Conservation (phyloP, 2,113 vertebrate species). For the Ictalurus punctatus region DNA sequence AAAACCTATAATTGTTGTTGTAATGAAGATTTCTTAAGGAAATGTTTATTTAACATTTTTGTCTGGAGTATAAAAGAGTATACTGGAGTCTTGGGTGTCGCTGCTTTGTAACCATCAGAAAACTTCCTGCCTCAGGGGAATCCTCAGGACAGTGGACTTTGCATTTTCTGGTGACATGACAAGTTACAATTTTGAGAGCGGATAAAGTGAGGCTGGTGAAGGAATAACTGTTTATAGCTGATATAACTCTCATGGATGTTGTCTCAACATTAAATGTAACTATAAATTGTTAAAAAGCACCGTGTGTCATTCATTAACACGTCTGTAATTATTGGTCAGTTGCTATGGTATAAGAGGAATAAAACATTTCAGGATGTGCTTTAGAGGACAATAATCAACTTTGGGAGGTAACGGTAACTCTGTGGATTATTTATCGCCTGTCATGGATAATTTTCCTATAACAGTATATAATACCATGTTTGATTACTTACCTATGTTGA, state of each 20-base stretch:
- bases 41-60: neutral
- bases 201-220: neutral
- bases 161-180: neutral
- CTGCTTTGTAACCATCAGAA: neutral
- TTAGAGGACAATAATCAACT: neutral
- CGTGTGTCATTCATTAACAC: neutral
- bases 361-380: neutral
- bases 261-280: neutral
- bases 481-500: neutral
- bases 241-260: neutral
- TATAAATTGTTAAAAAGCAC: neutral
- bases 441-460: neutral
- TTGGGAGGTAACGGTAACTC: neutral
- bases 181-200: neutral
- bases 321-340: neutral
- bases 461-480: neutral
- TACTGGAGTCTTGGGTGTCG: neutral
- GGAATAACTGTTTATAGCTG: neutral
- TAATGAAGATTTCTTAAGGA: neutral
- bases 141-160: neutral
- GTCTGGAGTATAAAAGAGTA: neutral
- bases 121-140: neutral
- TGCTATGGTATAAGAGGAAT: neutral
- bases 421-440: neutral
- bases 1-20: neutral